phyloP scores from a whole-genome alignment of 2,888 invertebrate species.

The Trissoscelio sp. region DNA sequence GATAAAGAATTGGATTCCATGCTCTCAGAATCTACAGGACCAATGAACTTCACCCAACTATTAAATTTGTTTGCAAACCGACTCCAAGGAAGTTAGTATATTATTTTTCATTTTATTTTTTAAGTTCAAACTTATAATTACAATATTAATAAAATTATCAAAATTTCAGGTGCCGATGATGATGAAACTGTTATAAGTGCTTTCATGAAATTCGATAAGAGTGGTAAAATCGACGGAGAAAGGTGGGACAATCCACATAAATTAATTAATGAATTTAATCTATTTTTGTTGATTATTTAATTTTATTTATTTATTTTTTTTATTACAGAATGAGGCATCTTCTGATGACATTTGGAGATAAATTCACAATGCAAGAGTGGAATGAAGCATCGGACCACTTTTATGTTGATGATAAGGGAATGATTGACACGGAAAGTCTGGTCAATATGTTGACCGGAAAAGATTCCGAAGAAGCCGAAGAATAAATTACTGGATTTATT shows the following conservation, averaged over 20 bases:
- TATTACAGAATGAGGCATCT: slow-evolving; percentile 55
- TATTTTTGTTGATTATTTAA: too few species aligned
- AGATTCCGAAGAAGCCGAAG: slow-evolving; percentile 41
- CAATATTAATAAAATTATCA: too few species aligned
- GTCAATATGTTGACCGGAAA: slow-evolving; percentile 61
- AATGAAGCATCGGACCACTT: slow-evolving; percentile 97
- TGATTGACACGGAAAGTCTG: slow-evolving; percentile 61
- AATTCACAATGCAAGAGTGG: slow-evolving; percentile 82
- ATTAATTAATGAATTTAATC: too few species aligned
- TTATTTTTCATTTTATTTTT: too few species aligned
- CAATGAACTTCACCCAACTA: slow-evolving; percentile 97
- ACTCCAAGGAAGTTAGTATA: slow-evolving; percentile 95
- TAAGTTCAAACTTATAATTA: too few species aligned
- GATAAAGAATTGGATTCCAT: slow-evolving; percentile 96
- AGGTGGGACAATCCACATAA: neutral
- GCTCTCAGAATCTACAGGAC: slow-evolving; percentile 94
- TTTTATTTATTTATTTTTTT: neutral
- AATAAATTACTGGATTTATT: slow-evolving; percentile 12
- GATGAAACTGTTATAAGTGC: slow-evolving; percentile 22
- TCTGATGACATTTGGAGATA: slow-evolving; percentile 62
- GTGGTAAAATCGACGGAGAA: slow-evolving; percentile 30
- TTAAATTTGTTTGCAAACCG: slow-evolving; percentile 95
- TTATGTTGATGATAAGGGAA: slow-evolving; percentile 88
- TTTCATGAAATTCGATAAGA: slow-evolving; percentile 31
- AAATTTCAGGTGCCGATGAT: slow-evolving; percentile 19